Evolutionary conservation across 2,888 invertebrate genomes (phyloP).

Genomic region (Chalcosyrphus nemorum): DNA sequence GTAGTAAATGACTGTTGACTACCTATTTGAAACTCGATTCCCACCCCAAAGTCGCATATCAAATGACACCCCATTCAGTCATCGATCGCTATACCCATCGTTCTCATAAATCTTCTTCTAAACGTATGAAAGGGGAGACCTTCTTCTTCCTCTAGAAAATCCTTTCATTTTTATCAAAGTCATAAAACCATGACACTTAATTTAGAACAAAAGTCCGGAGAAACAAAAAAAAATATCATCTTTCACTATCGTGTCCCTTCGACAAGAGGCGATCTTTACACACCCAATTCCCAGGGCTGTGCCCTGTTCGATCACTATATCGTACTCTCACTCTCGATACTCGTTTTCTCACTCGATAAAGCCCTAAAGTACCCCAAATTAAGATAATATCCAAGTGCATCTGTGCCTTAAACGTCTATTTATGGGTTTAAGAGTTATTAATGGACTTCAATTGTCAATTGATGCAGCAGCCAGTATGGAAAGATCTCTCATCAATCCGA

Average conservation of each 20-base stretch:
- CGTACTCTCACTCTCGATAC: no score
- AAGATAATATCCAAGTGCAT: conserved; percentile 67
- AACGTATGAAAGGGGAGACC: background rate
- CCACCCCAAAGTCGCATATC: background rate
- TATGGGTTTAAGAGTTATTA: conserved; percentile 49
- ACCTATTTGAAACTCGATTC: conserved; percentile 7
- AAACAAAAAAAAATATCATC: conserved; percentile 68
- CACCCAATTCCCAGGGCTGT: conserved; percentile 20
- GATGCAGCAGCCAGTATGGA: conserved; percentile 17
- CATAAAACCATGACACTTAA: conserved; percentile 66
- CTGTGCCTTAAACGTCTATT: conserved; percentile 33
- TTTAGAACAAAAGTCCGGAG: conserved; percentile 37
- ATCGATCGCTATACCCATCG: background rate
- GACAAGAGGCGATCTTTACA: conserved; percentile 30
- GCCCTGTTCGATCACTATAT: conserved; percentile 12
- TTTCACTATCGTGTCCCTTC: conserved; percentile 34
- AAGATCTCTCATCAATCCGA: conserved; percentile 17
- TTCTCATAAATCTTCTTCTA: conserved; percentile 26
- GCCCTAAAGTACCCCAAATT: conserved; percentile 67
- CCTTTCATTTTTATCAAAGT: conserved; percentile 57
- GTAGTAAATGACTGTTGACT: background rate
- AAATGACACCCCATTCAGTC: conserved; percentile 32
- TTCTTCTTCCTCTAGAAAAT: conserved; percentile 27
- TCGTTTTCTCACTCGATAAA: conserved; percentile 56
- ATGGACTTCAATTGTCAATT: conserved; percentile 67